Evolutionary conservation across 2,888 invertebrate species (phyloP).

Genomic region (Cephus runcator): DNA sequence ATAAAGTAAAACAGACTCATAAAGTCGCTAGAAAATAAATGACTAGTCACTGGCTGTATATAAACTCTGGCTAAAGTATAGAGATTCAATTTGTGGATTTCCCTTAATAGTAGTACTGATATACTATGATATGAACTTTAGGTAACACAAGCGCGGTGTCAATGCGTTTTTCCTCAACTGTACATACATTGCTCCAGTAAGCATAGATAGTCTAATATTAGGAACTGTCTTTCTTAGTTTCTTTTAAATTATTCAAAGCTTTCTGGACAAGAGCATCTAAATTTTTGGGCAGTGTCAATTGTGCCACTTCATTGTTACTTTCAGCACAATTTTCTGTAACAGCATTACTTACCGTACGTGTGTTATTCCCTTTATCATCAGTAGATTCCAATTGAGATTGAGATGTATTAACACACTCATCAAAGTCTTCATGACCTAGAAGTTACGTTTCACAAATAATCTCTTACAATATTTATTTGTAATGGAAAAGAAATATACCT

Average conservation of each 20-base stretch:
- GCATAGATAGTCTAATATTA: conserved; percentile 9
- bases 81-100: too few species aligned
- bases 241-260: conserved; percentile 50
- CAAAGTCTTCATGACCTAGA: background rate
- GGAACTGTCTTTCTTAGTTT: conserved; percentile 39
- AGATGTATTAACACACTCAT: background rate
- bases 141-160: too few species aligned
- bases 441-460: too few species aligned
- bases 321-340: background rate
- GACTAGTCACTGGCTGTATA: too few species aligned
- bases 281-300: conserved; percentile 45
- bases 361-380: background rate
- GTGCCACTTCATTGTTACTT: background rate
- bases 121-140: too few species aligned
- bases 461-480: conserved; percentile 1
- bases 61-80: too few species aligned
- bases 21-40: too few species aligned
- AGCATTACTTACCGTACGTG: background rate
- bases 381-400: background rate
- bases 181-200: too few species aligned
- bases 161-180: too few species aligned
- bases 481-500: background rate
- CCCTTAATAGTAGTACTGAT: too few species aligned
- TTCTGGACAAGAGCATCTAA: conserved; percentile 53
- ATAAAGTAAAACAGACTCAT: too few species aligned